Percentiles rank a stretch among this genome's conserved stretches.
Evolutionary conservation across 2,888 invertebrate species (phyloP).

Genomic region (Neria commutata): DNA sequence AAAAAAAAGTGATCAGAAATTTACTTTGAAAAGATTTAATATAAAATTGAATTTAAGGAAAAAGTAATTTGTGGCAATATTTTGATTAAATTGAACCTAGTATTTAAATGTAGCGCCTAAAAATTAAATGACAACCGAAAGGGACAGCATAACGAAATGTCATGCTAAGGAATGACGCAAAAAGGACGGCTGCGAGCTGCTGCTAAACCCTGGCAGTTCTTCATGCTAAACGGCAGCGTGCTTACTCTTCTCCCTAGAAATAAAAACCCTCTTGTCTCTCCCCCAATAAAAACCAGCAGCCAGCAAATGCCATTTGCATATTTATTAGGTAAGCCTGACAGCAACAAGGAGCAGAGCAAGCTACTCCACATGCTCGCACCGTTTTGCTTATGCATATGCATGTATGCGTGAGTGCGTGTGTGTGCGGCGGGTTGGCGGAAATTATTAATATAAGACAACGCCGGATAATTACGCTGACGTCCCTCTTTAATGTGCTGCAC

Average conservation of each 20-base stretch:
- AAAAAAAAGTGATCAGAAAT: too few species aligned
- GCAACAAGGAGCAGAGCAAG: neutral
- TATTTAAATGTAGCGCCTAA: too few species aligned
- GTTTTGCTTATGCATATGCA: too few species aligned
- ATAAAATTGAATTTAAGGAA: too few species aligned
- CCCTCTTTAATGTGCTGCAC: conserved; percentile 41
- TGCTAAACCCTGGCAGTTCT: conserved; percentile 2
- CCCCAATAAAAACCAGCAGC: neutral
- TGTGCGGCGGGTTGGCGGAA: conserved; percentile 19
- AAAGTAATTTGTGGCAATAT: too few species aligned
- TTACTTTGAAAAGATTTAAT: too few species aligned
- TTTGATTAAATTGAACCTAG: too few species aligned
- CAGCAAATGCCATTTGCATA: conserved; percentile 33
- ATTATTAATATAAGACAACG: conserved; percentile 54
- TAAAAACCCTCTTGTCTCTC: neutral
- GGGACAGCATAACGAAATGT: conserved; percentile 21
- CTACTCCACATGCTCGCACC: neutral
- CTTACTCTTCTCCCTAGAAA: too few species aligned
- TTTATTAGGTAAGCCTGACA: conserved; percentile 36
- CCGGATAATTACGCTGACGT: conserved; percentile 44
- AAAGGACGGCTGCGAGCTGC: neutral
- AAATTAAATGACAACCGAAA: neutral
- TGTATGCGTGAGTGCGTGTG: neutral
- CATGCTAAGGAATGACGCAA: conserved; percentile 13
- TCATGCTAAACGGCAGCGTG: conserved; percentile 13